Evolutionary conservation across 2,888 invertebrate genomes (phyloP), one percentile per base, ranked within the genome.

Genomic region (Petrophora chlorosata): DNA sequence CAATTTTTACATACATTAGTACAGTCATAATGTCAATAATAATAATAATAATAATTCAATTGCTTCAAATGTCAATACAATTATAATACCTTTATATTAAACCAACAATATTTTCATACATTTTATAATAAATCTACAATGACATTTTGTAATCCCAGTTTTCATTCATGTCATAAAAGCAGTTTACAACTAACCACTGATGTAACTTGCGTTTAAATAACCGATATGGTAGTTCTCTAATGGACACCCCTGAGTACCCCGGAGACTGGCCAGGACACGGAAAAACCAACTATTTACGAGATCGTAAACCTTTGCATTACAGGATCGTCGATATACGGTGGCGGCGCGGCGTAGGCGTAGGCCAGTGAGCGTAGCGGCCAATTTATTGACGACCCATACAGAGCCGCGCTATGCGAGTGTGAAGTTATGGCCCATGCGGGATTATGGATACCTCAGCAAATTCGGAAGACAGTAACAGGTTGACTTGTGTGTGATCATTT

Each of bases 211-310:
- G 10, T 8, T 3, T 10, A 10, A 10, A 10, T 19, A 32, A 32
- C 9, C 16, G 15, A 30, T 15, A 41, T 13, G 8, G n/a, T n/a
- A 14, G 7, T n/a, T n/a, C n/a, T n/a, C n/a, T n/a, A n/a, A 12
- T 5, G 3, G 12, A 8, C 8, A 22, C 13, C 8, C 23, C 16
- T 13, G 13, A 23, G 4, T 14, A 25, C 9, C 25, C 36, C 9
- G 32, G 22, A 32, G 45, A 38, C 5, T 4, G 14, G 2, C 17
- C 17, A 12, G 25, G 32, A 44, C 32, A 14, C 14, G 25, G 36
- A 30, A 30, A 35, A 41, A 35, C 35, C 35, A 36, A 50, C 36
- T 53, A 56, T 53, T 53, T 56, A 56, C 42, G 56, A 53, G 45
- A 53, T 47, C 50, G 28, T 56, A 51, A 53, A 53, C 43, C 42